Evolutionary conservation across 2,888 invertebrate species (phyloP), one percentile per base, ranked within the genome.

Genomic region (Magallana nippona): DNA sequence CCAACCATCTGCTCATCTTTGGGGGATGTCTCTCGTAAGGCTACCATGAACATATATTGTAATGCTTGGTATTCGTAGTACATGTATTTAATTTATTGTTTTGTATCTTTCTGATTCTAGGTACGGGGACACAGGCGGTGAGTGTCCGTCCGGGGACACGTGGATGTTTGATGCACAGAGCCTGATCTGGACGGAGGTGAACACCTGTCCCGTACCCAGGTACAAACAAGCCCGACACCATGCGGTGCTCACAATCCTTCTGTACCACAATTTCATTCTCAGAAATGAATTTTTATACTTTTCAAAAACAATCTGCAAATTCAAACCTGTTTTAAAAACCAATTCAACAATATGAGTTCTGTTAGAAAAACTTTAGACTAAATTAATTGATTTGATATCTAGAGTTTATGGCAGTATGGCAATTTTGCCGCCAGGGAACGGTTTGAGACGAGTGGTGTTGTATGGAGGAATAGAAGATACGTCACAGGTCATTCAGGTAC

Each of bases 1-100:
- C 77, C 11, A 84, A 90, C 55, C 84, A 88, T 55, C 83, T 89
- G 2, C 84, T 90, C 58, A 86, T 90, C 13, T 90, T 88, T 84
- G 89, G 89, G 3, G 90, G 91, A 22, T 91, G 90, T 84, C 85
- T 90, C 17, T 85, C 86, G 90, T 90, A 84, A 85, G 89, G 81
- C 2, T 22, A 55, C 27, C 71, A 44, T 44, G 44, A 8, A 10
- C 44, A 44, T 44, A 8, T 60, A 62, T 44, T 44, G 8, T 8
- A 44, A 8, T 5, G 5, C 0, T 44, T 44, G 44, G 8, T 44
- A 8, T 44, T n/a, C 2, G 0, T 60, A 10, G 8, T 60, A 60
- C 19, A 13, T n/a, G n/a, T n/a, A n/a, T n/a, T n/a, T n/a, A n/a
- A n/a, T n/a, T n/a, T n/a, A n/a, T n/a, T n/a, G n/a, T n/a, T n/a